A percentile compares a stretch with the other conserved stretches of the same genome.
Conservation (phyloP, 2,888 invertebrate genomes). For the Latrodectus hesperus region DNA sequence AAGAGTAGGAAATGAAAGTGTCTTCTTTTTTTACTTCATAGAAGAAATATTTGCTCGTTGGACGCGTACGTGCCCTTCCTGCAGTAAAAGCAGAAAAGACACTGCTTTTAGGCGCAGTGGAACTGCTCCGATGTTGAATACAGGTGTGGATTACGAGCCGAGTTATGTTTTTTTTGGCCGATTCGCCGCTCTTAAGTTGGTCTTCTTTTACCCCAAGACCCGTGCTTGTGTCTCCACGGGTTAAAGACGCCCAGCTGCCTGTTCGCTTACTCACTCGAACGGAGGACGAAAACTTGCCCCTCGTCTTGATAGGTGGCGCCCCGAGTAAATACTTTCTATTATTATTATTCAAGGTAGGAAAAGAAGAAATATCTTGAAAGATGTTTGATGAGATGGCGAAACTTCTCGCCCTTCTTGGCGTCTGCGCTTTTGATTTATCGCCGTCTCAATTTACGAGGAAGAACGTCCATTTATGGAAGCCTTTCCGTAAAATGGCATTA, state of each 20-base stretch:
- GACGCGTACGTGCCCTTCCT: too few species aligned
- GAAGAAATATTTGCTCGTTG: neutral
- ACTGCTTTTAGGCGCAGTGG: constrained; percentile 27
- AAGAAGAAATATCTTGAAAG: neutral
- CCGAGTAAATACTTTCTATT: constrained; percentile 65
- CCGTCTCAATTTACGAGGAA: too few species aligned
- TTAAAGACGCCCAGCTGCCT: constrained; percentile 27
- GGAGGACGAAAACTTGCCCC: constrained; percentile 22
- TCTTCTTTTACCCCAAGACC: neutral
- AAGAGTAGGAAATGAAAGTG: neutral
- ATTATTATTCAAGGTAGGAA: constrained; percentile 59
- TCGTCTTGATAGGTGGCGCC: constrained; percentile 63
- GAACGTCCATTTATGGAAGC: too few species aligned
- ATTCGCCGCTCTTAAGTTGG: too few species aligned
- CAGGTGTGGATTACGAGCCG: neutral
- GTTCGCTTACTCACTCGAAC: neutral
- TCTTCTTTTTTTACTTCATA: neutral
- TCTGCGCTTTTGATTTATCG: neutral
- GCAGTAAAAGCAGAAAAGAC: neutral
- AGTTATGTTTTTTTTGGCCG: too few species aligned
- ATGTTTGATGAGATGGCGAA: neutral
- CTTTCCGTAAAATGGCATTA: too few species aligned
- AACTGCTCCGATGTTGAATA: neutral
- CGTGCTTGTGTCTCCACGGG: constrained; percentile 35
- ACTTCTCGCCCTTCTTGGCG: constrained; percentile 32